phyloP scores from a whole-genome alignment of 2,797 vertebrate genomes.

The Threskiornis aethiopicus region DNA sequence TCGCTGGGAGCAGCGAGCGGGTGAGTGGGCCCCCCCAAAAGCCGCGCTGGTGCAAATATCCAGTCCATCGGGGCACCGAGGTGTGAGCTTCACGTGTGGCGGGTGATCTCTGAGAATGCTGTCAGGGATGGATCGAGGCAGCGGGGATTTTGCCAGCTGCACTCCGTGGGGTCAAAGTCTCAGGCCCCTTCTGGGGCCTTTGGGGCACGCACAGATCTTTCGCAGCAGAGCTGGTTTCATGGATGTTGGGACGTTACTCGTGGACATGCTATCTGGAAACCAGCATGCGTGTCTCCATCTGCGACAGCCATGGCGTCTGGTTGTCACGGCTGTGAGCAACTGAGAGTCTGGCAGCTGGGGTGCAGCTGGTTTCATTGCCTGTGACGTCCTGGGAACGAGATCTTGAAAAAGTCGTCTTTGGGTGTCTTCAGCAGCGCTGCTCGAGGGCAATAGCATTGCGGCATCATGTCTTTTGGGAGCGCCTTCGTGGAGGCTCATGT shows the following conservation, averaged over 20 bases:
- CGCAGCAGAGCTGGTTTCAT: rapidly evolving
- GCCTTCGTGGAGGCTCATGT: neutral
- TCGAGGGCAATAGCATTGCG: neutral
- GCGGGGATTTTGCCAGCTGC: neutral
- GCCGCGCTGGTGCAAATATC: neutral
- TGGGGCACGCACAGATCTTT: neutral
- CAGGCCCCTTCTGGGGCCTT: too few species aligned
- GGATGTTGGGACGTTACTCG: rapidly evolving
- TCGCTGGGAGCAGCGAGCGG: rapidly evolving
- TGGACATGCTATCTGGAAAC: rapidly evolving
- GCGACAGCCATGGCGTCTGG: rapidly evolving
- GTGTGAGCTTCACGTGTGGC: rapidly evolving
- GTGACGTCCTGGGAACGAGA: rapidly evolving
- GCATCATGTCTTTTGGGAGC: neutral
- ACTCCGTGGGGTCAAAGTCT: neutral
- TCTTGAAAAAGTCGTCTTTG: neutral
- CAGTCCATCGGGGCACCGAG: rapidly evolving
- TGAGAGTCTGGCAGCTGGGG: neutral
- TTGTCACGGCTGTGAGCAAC: rapidly evolving
- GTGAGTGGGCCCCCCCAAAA: too few species aligned
- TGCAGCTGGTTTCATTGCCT: neutral
- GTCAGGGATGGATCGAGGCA: neutral
- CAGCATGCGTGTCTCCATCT: rapidly evolving
- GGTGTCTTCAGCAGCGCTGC: neutral
- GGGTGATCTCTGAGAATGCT: neutral